These are phyloP conservation scores for Drosophila hamatofila DNA, from an alignment of 2,888 invertebrate genomes.

Conservation along the genomic window DNA sequence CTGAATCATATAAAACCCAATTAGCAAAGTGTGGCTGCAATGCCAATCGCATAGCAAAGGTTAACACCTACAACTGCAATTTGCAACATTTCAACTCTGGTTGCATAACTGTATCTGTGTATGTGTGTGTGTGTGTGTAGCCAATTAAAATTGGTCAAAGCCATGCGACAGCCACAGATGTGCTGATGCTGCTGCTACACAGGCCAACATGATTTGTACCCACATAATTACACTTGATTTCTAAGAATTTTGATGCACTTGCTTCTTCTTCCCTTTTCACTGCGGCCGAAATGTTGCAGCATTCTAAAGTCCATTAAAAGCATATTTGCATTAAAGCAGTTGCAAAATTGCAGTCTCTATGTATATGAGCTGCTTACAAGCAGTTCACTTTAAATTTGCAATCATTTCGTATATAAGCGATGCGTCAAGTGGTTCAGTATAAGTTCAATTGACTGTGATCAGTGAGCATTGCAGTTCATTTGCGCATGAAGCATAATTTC, in stretches of 20 bases:
- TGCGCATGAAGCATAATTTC: not conserved
- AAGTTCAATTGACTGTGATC: slow-evolving; percentile 8
- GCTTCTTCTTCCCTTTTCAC: too few relatives aligned
- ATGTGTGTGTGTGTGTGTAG: slow-evolving; percentile 12
- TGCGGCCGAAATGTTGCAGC: too few relatives aligned
- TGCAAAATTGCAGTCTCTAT: not conserved
- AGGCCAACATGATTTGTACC: not conserved
- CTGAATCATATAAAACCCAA: slow-evolving; percentile 24
- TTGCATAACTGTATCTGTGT: not conserved
- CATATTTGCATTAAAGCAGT: not conserved
- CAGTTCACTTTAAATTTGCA: not conserved
- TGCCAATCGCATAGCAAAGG: slow-evolving; percentile 1
- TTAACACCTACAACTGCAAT: slow-evolving; percentile 1
- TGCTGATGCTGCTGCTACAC: not conserved
- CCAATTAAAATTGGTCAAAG: slow-evolving; percentile 31
- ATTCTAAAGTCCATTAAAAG: not conserved
- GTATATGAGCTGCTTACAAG: slow-evolving; percentile 5
- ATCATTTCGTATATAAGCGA: not conserved
- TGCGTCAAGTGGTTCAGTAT: not conserved
- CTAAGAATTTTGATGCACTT: not conserved
- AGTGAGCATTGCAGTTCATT: not conserved
- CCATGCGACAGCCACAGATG: slow-evolving; percentile 15
- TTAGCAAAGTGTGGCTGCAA: slow-evolving; percentile 22
- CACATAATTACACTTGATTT: not conserved
- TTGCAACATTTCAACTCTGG: not conserved